Base-by-base conservation (phyloP, 2,888 invertebrate genomes). In the Orgyia antiqua region DNA sequence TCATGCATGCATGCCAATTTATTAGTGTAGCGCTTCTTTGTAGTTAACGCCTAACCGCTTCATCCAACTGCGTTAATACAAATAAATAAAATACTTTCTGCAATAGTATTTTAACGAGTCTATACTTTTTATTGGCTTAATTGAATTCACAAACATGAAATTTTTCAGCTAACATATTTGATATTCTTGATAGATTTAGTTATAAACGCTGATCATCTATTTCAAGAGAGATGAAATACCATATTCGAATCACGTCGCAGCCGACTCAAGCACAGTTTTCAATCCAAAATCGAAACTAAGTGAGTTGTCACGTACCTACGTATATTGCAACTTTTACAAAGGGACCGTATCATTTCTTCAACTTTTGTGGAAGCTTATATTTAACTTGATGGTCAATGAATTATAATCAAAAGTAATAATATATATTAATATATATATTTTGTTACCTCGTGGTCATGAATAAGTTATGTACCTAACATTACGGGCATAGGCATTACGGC, bases 241-340 rank as follows among this genome's bases (percentile, higher is more conserved):
- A 50, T 54, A 83, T 79, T 80, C 84, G 47, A 50, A 39, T 65
- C 84, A 83, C 84, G 83, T 80, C 62, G 53, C 47, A 60, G 51
- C 66, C 63, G 65, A 71, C 71, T 82, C 82, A 82, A 83, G 82
- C 78, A 78, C 73, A 83, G 82, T 84, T 84, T 84, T 84, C 84
- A 83, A 83, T 84, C 77, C 78, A 56, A 72, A 75, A 68, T 75
- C 69, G 70, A 74, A 79, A 76, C 75, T 76, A 68, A 76, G 72
- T 80, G 83, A 84, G 80, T 83, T 82, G 84, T 83, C 84, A 83
- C 84, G 84, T 83, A 74, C 79, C 82, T 84, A 83, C 84, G 84
- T 83, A 74, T 78, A 66, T 68, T 69, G 68, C 73, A 79, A 83
- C 71, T 82, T 76, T 80, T 68, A 71, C 66, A 77, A 79, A 73